These are phyloP conservation scores for Geotrupes spiniger DNA, from an alignment of 2,888 invertebrate genomes.

Conservation along the genomic window DNA sequence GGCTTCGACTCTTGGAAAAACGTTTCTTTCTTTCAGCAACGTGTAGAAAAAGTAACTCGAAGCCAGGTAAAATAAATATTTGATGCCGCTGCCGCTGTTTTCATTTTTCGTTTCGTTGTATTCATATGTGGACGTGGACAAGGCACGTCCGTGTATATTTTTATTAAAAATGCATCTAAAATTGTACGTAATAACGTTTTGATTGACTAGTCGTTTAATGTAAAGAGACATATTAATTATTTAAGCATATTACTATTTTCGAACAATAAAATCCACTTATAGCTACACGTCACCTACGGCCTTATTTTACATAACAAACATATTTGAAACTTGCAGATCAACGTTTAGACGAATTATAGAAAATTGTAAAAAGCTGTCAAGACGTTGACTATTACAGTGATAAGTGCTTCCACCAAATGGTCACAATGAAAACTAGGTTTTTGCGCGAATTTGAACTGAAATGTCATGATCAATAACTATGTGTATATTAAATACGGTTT, in stretches of 20 bases:
- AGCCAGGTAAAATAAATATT: slow-evolving; percentile 39
- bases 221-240: slow-evolving; percentile 4
- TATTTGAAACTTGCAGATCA: background rate
- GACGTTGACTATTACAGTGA: too few species aligned
- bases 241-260: slow-evolving; percentile 6
- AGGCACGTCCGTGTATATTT: background rate
- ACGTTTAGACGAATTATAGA: too few species aligned
- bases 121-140: too few species aligned
- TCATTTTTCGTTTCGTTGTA: too few species aligned
- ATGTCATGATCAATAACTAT: too few species aligned
- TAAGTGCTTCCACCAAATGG: too few species aligned
- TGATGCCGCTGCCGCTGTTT: background rate
- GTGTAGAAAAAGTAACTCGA: slow-evolving; percentile 55
- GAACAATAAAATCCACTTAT: background rate
- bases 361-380: too few species aligned
- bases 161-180: slow-evolving; percentile 4
- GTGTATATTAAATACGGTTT: too few species aligned
- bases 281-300: slow-evolving; percentile 2
- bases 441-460: too few species aligned
- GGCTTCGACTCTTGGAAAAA: slow-evolving; percentile 42
- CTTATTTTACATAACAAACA: background rate
- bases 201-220: too few species aligned
- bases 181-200: background rate
- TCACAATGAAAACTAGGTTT: too few species aligned
- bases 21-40: slow-evolving; percentile 46